phyloP scores from a whole-genome alignment of 2,113 vertebrate genomes.

The Lipophrys pholis region DNA sequence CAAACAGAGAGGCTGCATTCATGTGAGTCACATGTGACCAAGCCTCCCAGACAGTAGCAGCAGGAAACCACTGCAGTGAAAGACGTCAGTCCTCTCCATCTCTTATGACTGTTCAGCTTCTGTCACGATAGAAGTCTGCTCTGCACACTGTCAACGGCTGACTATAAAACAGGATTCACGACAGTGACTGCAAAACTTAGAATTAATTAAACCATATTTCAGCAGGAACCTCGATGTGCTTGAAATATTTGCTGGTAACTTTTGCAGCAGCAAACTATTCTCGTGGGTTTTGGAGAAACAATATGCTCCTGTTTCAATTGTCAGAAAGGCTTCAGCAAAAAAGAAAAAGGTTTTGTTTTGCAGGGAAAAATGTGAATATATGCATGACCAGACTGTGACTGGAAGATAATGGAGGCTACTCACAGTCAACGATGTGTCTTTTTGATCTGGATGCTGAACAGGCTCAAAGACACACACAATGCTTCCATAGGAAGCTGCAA shows the following conservation, averaged over 20 bases:
- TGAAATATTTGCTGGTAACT: slow-evolving; percentile 3
- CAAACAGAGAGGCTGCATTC: slow-evolving; percentile 14
- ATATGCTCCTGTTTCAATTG: slow-evolving; percentile 12
- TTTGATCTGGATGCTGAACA: slow-evolving; percentile 84
- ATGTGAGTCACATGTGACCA: slow-evolving; percentile 50
- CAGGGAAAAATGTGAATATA: slow-evolving; percentile 7
- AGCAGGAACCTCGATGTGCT: neutral
- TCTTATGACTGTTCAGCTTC: slow-evolving; percentile 11
- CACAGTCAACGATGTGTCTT: slow-evolving; percentile 82
- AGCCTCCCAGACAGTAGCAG: neutral
- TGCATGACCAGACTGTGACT: slow-evolving; percentile 15
- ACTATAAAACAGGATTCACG: neutral
- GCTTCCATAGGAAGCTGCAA: slow-evolving; percentile 97
- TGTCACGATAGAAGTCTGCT: neutral
- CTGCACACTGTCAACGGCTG: neutral
- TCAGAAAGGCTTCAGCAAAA: neutral
- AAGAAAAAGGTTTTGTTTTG: neutral
- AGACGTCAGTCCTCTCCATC: slow-evolving; percentile 15
- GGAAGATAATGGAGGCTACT: slow-evolving; percentile 70
- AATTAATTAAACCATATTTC: neutral
- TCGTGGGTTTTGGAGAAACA: slow-evolving; percentile 7
- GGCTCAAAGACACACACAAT: slow-evolving; percentile 95
- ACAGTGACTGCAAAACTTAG: neutral
- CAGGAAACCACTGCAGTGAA: slow-evolving; percentile 20
- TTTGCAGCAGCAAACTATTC: neutral